phyloP scores from a whole-genome alignment of 1,140 invertebrate species.

The Drusus annulatus region DNA sequence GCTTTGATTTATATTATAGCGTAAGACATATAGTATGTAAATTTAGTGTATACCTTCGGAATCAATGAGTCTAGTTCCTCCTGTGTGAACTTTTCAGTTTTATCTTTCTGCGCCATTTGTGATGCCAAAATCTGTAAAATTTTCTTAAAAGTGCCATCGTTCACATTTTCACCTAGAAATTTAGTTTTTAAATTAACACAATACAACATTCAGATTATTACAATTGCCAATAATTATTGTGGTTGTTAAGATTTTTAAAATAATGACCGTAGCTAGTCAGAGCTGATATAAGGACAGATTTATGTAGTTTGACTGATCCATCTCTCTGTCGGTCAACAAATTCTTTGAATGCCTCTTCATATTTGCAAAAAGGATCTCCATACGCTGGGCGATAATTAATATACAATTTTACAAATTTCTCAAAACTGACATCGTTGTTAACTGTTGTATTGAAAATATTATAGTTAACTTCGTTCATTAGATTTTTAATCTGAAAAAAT shows the following conservation, averaged over 20 bases:
- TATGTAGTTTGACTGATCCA: slow-evolving; percentile 31
- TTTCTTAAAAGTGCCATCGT: background rate
- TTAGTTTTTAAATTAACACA: background rate
- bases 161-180: slow-evolving; percentile 33
- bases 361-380: slow-evolving; percentile 30
- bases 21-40: background rate
- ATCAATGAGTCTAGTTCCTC: slow-evolving; percentile 13
- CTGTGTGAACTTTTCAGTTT: slow-evolving; percentile 7
- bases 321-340: slow-evolving; percentile 4
- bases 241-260: background rate
- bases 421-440: slow-evolving; percentile 37
- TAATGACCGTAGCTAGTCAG: slow-evolving; percentile 29
- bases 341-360: slow-evolving; percentile 24
- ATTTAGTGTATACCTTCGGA: slow-evolving; percentile 17
- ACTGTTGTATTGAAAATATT: slow-evolving; percentile 27
- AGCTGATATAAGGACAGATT: slow-evolving; percentile 6
- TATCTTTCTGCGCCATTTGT: slow-evolving; percentile 12
- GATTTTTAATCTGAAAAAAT: slow-evolving; percentile 30
- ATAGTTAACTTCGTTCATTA: slow-evolving; percentile 39
- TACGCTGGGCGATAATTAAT: slow-evolving; percentile 41
- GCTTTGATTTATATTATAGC: too few relatives aligned
- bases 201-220: too few relatives aligned
- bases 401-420: slow-evolving; percentile 39
- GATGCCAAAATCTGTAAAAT: slow-evolving; percentile 4
- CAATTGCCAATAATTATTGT: too few relatives aligned